Conservation (phyloP, 2,113 vertebrate species). For the Isurus oxyrinchus region DNA sequence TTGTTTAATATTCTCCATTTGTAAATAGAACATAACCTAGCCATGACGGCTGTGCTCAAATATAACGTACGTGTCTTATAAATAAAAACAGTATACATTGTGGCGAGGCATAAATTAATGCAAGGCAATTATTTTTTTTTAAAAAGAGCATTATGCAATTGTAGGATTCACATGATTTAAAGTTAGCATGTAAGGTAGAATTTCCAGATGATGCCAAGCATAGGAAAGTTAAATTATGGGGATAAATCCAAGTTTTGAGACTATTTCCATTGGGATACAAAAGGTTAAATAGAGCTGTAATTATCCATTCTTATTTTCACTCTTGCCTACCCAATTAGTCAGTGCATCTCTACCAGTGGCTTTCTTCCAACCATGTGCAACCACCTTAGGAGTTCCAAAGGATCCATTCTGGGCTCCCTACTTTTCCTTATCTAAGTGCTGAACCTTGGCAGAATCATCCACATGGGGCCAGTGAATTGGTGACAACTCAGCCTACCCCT, state of each 20-base stretch:
- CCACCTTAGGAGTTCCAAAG: no score
- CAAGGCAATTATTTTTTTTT: neutral
- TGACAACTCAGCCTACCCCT: no score
- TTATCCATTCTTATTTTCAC: neutral
- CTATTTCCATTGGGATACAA: neutral
- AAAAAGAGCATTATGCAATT: neutral
- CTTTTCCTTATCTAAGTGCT: no score
- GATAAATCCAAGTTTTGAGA: neutral
- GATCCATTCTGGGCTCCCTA: no score
- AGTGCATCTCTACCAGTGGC: no score
- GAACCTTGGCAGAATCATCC: no score
- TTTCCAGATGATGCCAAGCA: neutral
- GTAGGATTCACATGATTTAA: neutral
- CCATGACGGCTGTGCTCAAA: neutral
- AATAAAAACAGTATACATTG: neutral
- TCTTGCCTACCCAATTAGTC: no score
- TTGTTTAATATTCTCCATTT: neutral
- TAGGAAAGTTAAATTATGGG: neutral
- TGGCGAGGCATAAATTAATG: neutral
- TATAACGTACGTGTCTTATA: neutral
- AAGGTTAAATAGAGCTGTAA: neutral
- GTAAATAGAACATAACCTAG: neutral
- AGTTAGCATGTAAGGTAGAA: neutral
- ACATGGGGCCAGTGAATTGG: no score
- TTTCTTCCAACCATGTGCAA: no score